Evolutionary conservation across 2,113 vertebrate genomes (phyloP).

Genomic region (Neogale vison): DNA sequence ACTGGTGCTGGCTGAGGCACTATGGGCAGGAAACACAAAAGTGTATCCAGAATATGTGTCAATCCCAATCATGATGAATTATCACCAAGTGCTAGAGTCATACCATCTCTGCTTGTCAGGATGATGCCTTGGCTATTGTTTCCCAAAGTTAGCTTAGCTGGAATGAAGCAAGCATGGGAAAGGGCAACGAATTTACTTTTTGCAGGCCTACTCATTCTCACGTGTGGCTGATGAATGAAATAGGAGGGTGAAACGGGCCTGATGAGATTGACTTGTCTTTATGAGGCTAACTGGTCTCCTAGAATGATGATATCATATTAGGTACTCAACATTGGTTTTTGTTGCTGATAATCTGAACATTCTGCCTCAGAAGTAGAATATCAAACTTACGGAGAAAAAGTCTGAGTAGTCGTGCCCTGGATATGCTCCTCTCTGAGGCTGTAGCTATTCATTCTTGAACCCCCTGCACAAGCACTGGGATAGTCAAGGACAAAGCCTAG

Average conservation of each 20-base stretch:
- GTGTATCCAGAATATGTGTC: neutral
- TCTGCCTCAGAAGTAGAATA: neutral
- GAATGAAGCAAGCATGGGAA: neutral
- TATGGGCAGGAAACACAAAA: neutral
- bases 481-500: neutral
- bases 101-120: neutral
- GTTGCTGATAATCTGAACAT: neutral
- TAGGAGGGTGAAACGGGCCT: neutral
- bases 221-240: neutral
- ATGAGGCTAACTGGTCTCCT: neutral
- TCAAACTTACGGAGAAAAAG: neutral
- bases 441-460: neutral
- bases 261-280: neutral
- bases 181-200: neutral
- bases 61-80: neutral
- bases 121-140: neutral
- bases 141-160: neutral
- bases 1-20: neutral
- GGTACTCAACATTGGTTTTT: neutral
- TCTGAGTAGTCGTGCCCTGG: neutral
- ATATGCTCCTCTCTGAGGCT: neutral
- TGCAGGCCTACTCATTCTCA: accelerated
- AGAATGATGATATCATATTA: neutral
- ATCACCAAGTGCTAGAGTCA: neutral
- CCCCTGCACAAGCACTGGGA: neutral